Percentiles rank a stretch among this genome's conserved stretches.
Conservation (phyloP, 2,797 vertebrate genomes). For the Melanotaenia parkinsoni region DNA sequence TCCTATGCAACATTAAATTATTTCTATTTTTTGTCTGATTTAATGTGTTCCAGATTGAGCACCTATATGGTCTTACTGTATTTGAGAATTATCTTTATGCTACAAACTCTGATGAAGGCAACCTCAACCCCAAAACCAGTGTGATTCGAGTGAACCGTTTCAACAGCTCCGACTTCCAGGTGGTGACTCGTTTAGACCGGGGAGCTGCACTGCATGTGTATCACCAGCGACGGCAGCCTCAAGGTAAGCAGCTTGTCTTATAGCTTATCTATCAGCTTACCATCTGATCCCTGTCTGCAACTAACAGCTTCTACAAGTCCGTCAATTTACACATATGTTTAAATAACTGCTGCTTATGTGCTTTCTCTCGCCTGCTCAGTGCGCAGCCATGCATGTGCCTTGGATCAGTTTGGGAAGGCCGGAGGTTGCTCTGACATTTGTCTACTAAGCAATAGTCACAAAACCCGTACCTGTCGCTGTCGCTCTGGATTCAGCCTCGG, state of each 20-base stretch:
- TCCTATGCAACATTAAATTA: neutral
- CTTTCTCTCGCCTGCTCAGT: slow-evolving; percentile 74
- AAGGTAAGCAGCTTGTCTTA: slow-evolving; percentile 78
- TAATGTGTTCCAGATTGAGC: slow-evolving; percentile 87
- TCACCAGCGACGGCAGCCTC: slow-evolving; percentile 94
- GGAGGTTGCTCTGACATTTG: slow-evolving; percentile 98
- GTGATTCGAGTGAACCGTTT: slow-evolving; percentile 97
- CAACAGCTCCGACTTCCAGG: slow-evolving; percentile 95
- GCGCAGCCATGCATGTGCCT: slow-evolving; percentile 93
- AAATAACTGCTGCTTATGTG: slow-evolving; percentile 5
- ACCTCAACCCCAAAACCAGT: slow-evolving; percentile 95
- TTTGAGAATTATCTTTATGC: slow-evolving; percentile 99
- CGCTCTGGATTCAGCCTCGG: slow-evolving; percentile 96
- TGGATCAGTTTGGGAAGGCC: slow-evolving; percentile 91
- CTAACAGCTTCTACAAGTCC: neutral
- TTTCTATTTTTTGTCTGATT: neutral
- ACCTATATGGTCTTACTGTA: slow-evolving; percentile 94
- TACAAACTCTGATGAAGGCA: slow-evolving; percentile 96
- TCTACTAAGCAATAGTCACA: slow-evolving; percentile 95
- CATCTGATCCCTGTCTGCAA: neutral
- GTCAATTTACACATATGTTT: neutral
- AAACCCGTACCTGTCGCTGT: slow-evolving; percentile 95
- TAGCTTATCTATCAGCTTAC: neutral
- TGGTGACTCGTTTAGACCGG: slow-evolving; percentile 93
- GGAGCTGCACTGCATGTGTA: slow-evolving; percentile 95